These are phyloP conservation scores for Limnephilus auricula DNA, from an alignment of 2,888 invertebrate genomes.

Conservation along the genomic window DNA sequence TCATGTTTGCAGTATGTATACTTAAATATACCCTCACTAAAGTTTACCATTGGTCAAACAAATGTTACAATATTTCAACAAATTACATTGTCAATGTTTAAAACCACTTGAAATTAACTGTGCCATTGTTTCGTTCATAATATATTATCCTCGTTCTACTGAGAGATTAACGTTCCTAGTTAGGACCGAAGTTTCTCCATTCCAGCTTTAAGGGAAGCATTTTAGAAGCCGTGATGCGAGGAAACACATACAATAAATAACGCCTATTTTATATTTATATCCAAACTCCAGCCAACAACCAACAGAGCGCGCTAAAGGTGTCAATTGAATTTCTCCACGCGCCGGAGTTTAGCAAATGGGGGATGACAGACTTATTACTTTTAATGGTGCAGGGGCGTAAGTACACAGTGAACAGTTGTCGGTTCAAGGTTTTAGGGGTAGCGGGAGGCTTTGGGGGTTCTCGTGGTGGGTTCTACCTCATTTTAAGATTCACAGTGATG, in stretches of 20 bases:
- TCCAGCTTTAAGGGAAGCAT: neutral
- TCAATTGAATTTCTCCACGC: neutral
- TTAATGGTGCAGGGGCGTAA: neutral
- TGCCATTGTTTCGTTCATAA: neutral
- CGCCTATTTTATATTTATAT: neutral
- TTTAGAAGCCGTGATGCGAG: neutral
- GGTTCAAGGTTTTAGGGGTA: neutral
- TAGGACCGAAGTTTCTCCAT: neutral
- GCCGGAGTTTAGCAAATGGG: neutral
- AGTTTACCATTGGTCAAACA: neutral
- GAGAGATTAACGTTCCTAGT: neutral
- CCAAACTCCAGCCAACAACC: neutral
- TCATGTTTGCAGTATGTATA: neutral
- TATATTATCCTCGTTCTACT: neutral
- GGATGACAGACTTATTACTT: slow-evolving; percentile 8
- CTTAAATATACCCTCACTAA: neutral
- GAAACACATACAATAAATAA: neutral
- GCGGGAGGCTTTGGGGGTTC: neutral
- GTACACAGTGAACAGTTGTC: neutral
- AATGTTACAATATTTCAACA: neutral
- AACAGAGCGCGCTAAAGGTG: neutral
- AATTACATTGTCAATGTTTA: neutral
- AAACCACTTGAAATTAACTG: neutral
- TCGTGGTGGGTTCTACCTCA: neutral
- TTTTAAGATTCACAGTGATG: neutral